Conservation (phyloP, 2,113 vertebrate genomes). For the Acrocephalus arundinaceus region DNA sequence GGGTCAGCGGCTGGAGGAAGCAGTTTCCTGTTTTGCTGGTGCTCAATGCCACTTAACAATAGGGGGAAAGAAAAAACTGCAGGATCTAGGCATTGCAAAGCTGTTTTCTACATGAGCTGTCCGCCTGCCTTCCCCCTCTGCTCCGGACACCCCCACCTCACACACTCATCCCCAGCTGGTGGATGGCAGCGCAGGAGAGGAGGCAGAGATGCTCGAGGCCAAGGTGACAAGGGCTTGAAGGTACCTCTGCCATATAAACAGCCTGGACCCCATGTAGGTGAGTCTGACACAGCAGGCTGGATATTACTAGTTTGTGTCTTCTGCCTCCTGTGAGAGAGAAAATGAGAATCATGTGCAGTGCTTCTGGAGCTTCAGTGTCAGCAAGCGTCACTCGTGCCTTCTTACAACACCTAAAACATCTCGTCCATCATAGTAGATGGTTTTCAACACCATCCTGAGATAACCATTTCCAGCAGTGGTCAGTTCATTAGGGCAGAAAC, state of each 20-base stretch:
- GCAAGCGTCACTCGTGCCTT: background rate
- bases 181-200: background rate
- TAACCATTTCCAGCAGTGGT: constrained; percentile 15
- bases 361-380: background rate
- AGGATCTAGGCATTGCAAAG: constrained; percentile 46
- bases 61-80: constrained; percentile 70
- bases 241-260: background rate
- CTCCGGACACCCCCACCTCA: background rate
- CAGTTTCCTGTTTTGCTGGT: constrained; percentile 76
- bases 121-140: background rate
- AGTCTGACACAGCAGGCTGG: background rate
- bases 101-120: constrained; percentile 48
- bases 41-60: constrained; percentile 77
- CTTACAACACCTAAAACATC: background rate
- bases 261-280: background rate
- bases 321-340: background rate
- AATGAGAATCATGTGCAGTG: background rate
- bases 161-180: fast-evolving
- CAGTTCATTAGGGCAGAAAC: background rate
- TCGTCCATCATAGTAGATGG: background rate
- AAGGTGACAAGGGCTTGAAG: background rate
- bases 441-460: constrained; percentile 1
- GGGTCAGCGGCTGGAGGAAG: constrained; percentile 63
- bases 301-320: background rate
- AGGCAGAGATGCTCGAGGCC: background rate